Conservation (phyloP, 2,797 vertebrate genomes). For the Sus cebifrons region DNA sequence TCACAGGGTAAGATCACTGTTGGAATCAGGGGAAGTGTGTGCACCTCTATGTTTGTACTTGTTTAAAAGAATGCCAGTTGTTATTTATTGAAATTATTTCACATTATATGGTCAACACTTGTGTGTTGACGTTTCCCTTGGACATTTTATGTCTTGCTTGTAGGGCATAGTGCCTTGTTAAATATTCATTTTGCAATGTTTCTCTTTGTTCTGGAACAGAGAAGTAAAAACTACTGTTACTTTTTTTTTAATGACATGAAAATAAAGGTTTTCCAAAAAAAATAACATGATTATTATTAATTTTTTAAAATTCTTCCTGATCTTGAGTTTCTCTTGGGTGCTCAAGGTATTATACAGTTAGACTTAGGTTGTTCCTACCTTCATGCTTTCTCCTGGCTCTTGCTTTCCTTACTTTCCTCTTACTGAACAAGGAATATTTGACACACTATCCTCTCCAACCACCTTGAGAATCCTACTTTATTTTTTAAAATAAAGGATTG, state of each 20-base stretch:
- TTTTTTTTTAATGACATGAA: slow-evolving; percentile 35
- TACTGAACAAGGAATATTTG: background rate
- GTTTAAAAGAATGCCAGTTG: slow-evolving; percentile 18
- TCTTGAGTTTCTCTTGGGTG: background rate
- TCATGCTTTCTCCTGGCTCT: background rate
- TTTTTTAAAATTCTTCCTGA: slow-evolving; percentile 33
- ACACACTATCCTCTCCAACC: background rate
- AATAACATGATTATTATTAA: background rate
- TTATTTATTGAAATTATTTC: slow-evolving; percentile 77
- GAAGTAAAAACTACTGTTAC: slow-evolving; percentile 30
- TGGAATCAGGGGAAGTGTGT: background rate
- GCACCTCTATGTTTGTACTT: background rate
- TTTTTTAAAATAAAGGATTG: background rate
- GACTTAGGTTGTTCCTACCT: background rate
- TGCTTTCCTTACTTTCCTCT: background rate
- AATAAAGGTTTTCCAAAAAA: slow-evolving; percentile 76
- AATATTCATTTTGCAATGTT: background rate
- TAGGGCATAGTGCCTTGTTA: slow-evolving; percentile 82
- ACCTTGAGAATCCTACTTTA: background rate
- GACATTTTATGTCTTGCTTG: slow-evolving; percentile 83
- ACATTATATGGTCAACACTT: slow-evolving; percentile 59
- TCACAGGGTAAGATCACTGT: background rate
- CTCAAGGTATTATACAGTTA: background rate
- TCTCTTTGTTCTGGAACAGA: slow-evolving; percentile 58
- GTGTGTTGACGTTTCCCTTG: slow-evolving; percentile 77